Evolutionary conservation across 2,888 invertebrate genomes (phyloP).

Genomic region (Neoascia interrupta): DNA sequence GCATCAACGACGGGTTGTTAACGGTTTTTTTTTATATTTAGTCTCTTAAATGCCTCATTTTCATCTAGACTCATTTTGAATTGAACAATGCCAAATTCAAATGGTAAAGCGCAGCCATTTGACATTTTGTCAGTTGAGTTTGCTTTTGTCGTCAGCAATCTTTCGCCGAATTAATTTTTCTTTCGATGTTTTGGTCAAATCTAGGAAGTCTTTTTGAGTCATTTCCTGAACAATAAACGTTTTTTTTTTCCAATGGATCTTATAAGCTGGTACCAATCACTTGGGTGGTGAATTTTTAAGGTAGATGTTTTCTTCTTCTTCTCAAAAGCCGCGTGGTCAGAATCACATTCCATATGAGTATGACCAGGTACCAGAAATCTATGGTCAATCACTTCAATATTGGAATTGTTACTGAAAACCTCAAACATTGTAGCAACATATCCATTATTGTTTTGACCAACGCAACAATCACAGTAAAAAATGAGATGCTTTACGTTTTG

Average conservation of each 20-base stretch:
- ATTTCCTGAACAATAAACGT: too few relatives aligned
- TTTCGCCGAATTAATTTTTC: constrained; percentile 5
- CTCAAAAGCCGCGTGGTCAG: neutral
- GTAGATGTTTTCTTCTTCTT: constrained; percentile 1
- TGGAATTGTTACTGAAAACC: too few relatives aligned
- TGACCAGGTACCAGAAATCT: constrained; percentile 5
- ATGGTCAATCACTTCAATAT: too few relatives aligned
- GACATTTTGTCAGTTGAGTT: constrained; percentile 3
- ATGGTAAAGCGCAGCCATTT: constrained; percentile 26
- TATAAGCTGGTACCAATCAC: neutral
- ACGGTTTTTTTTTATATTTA: neutral
- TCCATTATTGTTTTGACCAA: constrained; percentile 58
- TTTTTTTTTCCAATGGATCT: too few relatives aligned
- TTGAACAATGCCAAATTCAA: constrained; percentile 9
- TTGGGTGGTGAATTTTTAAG: neutral
- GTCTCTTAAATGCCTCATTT: neutral
- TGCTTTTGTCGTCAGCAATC: neutral
- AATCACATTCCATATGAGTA: too few relatives aligned
- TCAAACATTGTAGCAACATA: constrained; percentile 43
- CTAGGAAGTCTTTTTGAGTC: neutral
- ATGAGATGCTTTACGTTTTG: constrained; percentile 46
- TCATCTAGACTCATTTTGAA: constrained; percentile 13
- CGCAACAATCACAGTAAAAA: constrained; percentile 60
- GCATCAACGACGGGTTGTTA: neutral
- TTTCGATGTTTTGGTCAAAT: neutral